Evolutionary conservation across 2,113 vertebrate genomes (phyloP).

Genomic region (Orthonyx spaldingii): DNA sequence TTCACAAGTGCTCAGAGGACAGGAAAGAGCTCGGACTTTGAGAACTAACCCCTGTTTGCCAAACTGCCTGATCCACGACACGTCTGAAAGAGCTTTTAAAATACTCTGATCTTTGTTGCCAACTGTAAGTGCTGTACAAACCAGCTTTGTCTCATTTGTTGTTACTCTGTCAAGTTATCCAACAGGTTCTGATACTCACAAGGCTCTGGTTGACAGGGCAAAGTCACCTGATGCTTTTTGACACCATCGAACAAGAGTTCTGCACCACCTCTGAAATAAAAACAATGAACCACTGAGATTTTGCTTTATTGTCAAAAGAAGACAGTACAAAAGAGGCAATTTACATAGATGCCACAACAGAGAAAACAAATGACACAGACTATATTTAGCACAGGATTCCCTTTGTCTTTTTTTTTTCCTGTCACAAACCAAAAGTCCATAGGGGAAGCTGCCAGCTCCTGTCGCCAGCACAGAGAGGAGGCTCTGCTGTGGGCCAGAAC

Average conservation of each 20-base stretch:
- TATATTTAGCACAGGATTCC: conserved; percentile 42
- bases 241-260: conserved; percentile 90
- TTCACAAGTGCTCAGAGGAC: not conserved
- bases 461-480: not conserved
- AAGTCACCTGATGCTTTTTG: conserved; percentile 88
- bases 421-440: not conserved
- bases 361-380: conserved; percentile 45
- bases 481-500: not conserved
- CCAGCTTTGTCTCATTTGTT: not conserved
- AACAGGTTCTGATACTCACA: conserved; percentile 83
- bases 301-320: conserved; percentile 12
- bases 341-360: conserved; percentile 31
- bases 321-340: not conserved
- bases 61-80: not conserved
- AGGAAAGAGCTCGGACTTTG: not conserved
- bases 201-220: conserved; percentile 85
- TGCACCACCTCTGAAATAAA: conserved; percentile 86
- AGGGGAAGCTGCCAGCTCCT: not conserved
- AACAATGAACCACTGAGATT: conserved; percentile 43
- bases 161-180: not conserved
- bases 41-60: not conserved
- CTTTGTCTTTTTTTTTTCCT: conserved; percentile 7
- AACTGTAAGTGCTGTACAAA: not conserved
- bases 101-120: not conserved
- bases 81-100: not conserved